Base-by-base conservation (phyloP, 2,113 vertebrate species). In the Mugil cephalus region DNA sequence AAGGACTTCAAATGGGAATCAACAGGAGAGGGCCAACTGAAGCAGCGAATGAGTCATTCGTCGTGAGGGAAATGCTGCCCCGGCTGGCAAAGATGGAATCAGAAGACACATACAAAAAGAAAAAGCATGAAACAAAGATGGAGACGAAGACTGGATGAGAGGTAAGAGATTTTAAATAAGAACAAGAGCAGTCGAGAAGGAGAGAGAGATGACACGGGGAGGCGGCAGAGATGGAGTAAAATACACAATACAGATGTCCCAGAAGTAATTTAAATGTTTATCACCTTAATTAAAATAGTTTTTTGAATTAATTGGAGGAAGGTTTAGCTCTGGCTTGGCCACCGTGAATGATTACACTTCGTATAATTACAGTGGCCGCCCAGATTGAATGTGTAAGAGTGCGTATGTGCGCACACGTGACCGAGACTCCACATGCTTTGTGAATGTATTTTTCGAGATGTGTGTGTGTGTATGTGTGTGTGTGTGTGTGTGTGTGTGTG, bases 281-380 rank as follows among this genome's bases (percentile, higher is more conserved):
- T 91, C 74, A 79, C 54, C 52, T 83, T 86, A 86, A 92, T 92
- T 91, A 78, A 86, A 90, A 85, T 39, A 34, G 79, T 60, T 78
- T 81, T 30, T 78, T 79, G 72, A 88, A 88, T 85, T 78, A 89
- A 89, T 73, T 80, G 63, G 46, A 77, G 61, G 55, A 70, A 79
- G 79, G 39, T 79, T 79, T 82, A 61, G 64, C 46, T 58, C 9
- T 36, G 60, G 51, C 36, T 61, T 24, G 19, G 60, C 84, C 65
- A 43, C 63, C 13, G 8, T 74, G 62, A 89, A 80, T 84, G 72
- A 89, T 86, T 86, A 73, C 73, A 77, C 56, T 82, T 69, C 8
- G 6, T 80, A 43, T 77, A 83, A 87, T 77, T 88, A 73, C 58
- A 74, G 48, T 24, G 12, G 59, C 71, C 19, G 1, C 60, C 73